Base-by-base conservation (phyloP, 2,797 vertebrate genomes). In the Phrynocephalus forsythii region DNA sequence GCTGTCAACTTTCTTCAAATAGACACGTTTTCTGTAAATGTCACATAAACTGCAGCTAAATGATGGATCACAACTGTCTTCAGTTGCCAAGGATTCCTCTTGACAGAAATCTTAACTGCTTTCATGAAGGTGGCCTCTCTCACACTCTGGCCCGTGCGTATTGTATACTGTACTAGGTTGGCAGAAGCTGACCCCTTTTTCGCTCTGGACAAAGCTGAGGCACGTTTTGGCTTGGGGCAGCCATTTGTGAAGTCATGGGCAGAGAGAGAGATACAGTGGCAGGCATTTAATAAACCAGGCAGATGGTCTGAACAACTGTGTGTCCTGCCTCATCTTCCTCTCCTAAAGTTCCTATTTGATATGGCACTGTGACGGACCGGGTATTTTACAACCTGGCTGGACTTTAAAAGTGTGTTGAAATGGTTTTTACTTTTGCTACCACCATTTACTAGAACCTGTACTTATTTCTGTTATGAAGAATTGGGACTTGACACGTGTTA, bases 1-100 rank as follows among this genome's bases (percentile, higher is more conserved):
- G 89, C 92, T 95, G 90, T 92, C 92, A 94, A 85, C 89, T 87
- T 89, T 82, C 86, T 89, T 83, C 93, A 93, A 92, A 92, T 93
- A 94, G 94, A 96, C 81, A 92, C 30, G 24, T 72, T 87, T 86
- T 60, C 86, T 90, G 78, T 90, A 94, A 95, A 93, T 94, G 91
- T 90, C 93, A 92, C 76, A 79, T 68, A 91, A 94, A 90, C 87
- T 88, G 86, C 38, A 93, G 90, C 82, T 91, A 92, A 92, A 83
- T 92, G 87, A 93, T 91, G 86, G 87, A 92, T 91, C 89, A 87
- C 89, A 87, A 85, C 86, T 94, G 85, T 68, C 72, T 88, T 24
- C 85, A 20, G 60, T 82, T 86, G 92, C 75, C 77, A 94, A 90
- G 79, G 80, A 33, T 86, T 92, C 9, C 50, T 88, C 76, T 88